Conservation (phyloP, 2,113 vertebrate species). For the Morphnarchus princeps region DNA sequence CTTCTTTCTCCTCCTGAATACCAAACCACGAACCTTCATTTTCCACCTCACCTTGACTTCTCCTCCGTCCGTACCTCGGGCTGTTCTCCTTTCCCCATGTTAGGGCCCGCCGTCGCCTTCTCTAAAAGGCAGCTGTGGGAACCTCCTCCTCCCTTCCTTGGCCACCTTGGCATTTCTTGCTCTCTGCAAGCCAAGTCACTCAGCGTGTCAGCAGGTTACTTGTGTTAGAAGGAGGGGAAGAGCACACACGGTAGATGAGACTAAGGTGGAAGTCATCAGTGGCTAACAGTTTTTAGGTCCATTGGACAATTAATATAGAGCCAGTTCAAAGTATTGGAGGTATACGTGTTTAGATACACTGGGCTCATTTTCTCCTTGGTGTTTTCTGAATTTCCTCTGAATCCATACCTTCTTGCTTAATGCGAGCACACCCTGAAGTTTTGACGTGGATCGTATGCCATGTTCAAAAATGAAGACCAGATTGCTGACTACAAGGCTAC, state of each 20-base stretch:
- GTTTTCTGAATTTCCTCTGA: background rate
- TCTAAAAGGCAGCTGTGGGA: background rate
- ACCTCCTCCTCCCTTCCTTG: background rate
- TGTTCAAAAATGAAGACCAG: background rate
- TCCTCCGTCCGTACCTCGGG: background rate
- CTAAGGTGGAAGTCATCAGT: background rate
- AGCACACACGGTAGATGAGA: background rate
- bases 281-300: background rate
- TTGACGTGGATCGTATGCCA: background rate
- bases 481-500: background rate
- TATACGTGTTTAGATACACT: background rate
- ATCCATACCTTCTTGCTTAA: background rate
- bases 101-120: background rate
- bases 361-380: background rate
- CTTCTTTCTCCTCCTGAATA: background rate
- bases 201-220: background rate
- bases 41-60: background rate
- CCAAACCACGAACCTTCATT: background rate
- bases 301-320: background rate
- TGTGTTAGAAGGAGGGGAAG: background rate
- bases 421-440: background rate
- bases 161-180: background rate
- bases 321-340: background rate
- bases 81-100: background rate
- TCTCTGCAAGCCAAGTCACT: background rate